Conservation (phyloP, 2,888 invertebrate genomes). For the Tolmerus cingulatus region DNA sequence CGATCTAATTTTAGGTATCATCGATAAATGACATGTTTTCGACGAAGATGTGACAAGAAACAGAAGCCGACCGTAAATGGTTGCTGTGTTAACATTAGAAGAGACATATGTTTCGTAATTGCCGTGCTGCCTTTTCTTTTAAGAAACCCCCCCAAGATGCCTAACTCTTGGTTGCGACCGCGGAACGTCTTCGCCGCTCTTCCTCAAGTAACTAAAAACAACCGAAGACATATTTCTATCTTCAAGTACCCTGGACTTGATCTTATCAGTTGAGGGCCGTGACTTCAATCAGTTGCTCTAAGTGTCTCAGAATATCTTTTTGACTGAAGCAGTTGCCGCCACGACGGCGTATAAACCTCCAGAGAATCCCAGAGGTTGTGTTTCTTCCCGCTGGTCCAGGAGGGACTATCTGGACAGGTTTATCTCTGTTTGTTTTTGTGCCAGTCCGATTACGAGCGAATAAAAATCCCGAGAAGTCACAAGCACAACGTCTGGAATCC, state of each 20-base stretch:
- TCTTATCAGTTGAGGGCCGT: neutral
- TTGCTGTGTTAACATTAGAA: neutral
- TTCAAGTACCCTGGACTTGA: conserved; percentile 19
- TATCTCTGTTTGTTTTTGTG: conserved; percentile 3
- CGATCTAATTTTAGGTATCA: conserved; percentile 9
- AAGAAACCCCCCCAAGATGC: neutral
- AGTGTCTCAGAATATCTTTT: neutral
- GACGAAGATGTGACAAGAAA: neutral
- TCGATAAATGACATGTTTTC: neutral
- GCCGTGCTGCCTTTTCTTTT: neutral
- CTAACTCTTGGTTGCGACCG: neutral
- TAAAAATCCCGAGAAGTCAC: neutral
- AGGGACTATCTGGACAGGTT: neutral
- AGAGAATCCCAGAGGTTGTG: neutral
- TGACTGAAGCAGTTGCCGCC: neutral
- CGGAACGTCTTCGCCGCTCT: neutral
- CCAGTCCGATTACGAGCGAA: neutral
- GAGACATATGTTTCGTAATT: conserved; percentile 13
- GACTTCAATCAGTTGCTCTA: neutral
- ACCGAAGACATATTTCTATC: neutral
- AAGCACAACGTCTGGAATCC: neutral
- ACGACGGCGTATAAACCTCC: neutral
- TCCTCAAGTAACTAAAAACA: neutral
- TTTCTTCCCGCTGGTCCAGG: neutral
- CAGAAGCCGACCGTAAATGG: conserved; percentile 5